Conservation (phyloP, 2,888 invertebrate species). For the Dasysyrphus tricinctus region DNA sequence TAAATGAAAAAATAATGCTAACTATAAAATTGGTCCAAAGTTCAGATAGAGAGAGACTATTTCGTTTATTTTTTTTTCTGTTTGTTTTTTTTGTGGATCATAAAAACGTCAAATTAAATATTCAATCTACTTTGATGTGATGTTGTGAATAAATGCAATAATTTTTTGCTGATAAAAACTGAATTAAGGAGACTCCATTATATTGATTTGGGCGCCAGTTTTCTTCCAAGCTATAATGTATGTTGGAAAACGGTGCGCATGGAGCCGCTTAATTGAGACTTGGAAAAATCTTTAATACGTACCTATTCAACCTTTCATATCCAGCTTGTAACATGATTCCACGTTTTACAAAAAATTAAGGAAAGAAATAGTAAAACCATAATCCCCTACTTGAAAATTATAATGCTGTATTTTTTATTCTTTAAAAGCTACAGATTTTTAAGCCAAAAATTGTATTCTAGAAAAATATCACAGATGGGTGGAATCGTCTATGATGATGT, state of each 20-base stretch:
- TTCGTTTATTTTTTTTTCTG: background rate
- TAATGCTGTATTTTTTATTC: too few relatives aligned
- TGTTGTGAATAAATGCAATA: background rate
- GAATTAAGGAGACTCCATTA: background rate
- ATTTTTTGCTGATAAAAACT: background rate
- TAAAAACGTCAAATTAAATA: conserved; percentile 61
- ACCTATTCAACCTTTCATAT: too few relatives aligned
- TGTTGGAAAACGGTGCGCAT: background rate
- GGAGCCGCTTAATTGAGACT: too few relatives aligned
- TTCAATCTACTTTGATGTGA: conserved; percentile 43
- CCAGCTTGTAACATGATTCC: too few relatives aligned
- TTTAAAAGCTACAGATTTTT: too few relatives aligned
- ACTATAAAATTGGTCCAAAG: conserved; percentile 53
- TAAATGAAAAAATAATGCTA: conserved; percentile 9
- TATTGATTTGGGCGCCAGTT: conserved; percentile 19
- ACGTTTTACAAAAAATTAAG: too few relatives aligned
- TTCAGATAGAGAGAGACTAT: conserved; percentile 22
- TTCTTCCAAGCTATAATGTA: background rate
- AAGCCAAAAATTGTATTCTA: too few relatives aligned
- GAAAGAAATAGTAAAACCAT: too few relatives aligned
- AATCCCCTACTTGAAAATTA: too few relatives aligned
- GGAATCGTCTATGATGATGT: too few relatives aligned
- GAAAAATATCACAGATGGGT: too few relatives aligned
- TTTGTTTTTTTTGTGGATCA: conserved; percentile 31
- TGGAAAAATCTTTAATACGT: too few relatives aligned